Base-by-base conservation (phyloP, 2,113 vertebrate genomes). In the Murina feae region DNA sequence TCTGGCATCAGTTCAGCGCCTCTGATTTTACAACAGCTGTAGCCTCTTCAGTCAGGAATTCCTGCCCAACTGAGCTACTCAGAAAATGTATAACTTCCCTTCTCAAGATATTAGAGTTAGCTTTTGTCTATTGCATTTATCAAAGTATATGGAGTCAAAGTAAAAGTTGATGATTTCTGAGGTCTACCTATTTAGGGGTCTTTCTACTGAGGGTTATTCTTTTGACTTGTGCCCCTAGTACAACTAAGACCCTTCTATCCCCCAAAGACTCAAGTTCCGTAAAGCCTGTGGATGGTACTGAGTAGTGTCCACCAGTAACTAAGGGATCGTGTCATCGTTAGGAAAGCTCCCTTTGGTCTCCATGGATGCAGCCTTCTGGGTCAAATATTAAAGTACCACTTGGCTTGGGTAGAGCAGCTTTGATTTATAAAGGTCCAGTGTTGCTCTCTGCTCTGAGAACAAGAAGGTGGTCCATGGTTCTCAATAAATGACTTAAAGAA, bases 401-500 rank as follows among this genome's bases (percentile, higher is more conserved):
- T 21, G 28, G 60, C 51, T 94, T 75, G 39, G 53, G 21, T 49
- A 68, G 74, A 93, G 58, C 23, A 58, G 37, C 55, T 93, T 44
- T 60, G 14, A 20, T 82, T 75, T 66, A 1, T 37, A 39, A n/a
- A 89, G 11, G 2, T 76, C 53, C 47, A 69, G 5, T 55, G 37
- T 63, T 76, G 5, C 92, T 94, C 60, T 88, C 21, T 58, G 28
- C 35, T 47, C 53, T 91, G 47, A 83, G 69, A 90, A 75, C 32
- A 75, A 93, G n/a, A 94, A 53, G 44, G 21, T 88, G 39, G 39
- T 18, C 37, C 4, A 0, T 86, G 49, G 28, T 90, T 95, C 78
- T 93, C 66, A 91, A 90, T 66, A 84, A 91, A 53, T 79, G 42
- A 20, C 80, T 87, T 87, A 68, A 76, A 86, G 58, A 23, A 87